phyloP scores from a whole-genome alignment of 2,113 vertebrate species.

The Chiloscyllium plagiosum region DNA sequence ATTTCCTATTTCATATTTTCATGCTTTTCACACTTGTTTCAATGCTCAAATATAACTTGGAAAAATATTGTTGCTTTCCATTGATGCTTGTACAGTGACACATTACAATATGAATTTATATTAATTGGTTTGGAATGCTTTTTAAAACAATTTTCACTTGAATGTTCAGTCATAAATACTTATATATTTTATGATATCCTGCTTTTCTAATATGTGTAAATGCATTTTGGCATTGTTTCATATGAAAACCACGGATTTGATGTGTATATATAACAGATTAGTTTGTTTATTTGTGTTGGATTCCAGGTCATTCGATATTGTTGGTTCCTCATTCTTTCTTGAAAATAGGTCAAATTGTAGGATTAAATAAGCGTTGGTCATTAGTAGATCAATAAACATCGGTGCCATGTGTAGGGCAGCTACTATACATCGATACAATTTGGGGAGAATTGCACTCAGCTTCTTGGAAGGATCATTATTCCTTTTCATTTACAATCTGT shows the following conservation, averaged over 20 bases:
- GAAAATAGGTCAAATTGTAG: neutral
- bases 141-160: neutral
- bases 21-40: neutral
- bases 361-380: neutral
- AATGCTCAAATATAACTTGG: neutral
- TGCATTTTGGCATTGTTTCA: neutral
- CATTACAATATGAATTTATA: neutral
- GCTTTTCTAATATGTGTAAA: neutral
- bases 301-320: neutral
- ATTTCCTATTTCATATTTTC: neutral
- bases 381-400: slow-evolving; percentile 3
- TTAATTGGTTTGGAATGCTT: neutral
- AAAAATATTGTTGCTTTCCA: neutral
- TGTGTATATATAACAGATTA: neutral
- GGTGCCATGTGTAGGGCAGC: neutral
- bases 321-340: neutral
- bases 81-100: neutral
- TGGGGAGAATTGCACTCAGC: neutral
- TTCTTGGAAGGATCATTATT: neutral
- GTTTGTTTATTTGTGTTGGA: neutral
- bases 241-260: neutral
- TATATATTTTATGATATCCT: neutral
- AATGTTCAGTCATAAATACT: neutral
- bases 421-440: neutral
- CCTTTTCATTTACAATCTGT: slow-evolving; percentile 48